Base-by-base conservation (phyloP, 2,113 vertebrate species). In the Centropristis striata region DNA sequence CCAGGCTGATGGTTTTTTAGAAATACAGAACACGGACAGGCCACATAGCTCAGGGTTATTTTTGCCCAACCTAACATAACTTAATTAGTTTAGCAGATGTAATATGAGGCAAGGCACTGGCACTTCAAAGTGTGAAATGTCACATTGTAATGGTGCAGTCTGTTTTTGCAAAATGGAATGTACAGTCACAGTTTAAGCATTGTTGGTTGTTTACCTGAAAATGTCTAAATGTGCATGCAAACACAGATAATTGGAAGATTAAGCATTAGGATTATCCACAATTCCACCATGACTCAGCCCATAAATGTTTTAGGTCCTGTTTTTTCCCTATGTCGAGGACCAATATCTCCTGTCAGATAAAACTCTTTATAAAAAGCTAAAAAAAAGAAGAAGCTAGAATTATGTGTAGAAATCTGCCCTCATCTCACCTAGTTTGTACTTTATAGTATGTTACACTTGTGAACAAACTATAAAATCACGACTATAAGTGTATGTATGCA, bases 21-120 rank as follows among this genome's bases (percentile, higher is more conserved):
- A 50, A 81, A 80, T 50, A 47, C n/a, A 57, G 36, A 32, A 65
- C 58, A 49, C 20, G 74, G 58, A 53, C 39, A 18, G 23, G 28
- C 69, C 69, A 39, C n/a, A 44, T 25, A 47, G 39, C 77, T 47
- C 20, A 4, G 41, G 41, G 41, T 18, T 66, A n/a, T 76, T 20
- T 47, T 32, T 23, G 58, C 27, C 8, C 13, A 42, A 16, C 23
- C 39, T 32, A 27, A 57, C 67, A 20, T 66, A 49, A 76, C 49
- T 50, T 53, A 9, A 79, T 64, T 12, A 55, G 2, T 14, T 9
- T 2, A 13, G 28, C 16, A 61, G 46, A 39, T 74, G 18, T 57
- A 23, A 57, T 27, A 55, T 23, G 47, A 47, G 49, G 13, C n/a
- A 55, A 61, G 21, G 28, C 36, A 27, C 32, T 46, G 21, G 36